Conservation (phyloP, 2,797 vertebrate species). For the Melanotaenia boesemani region DNA sequence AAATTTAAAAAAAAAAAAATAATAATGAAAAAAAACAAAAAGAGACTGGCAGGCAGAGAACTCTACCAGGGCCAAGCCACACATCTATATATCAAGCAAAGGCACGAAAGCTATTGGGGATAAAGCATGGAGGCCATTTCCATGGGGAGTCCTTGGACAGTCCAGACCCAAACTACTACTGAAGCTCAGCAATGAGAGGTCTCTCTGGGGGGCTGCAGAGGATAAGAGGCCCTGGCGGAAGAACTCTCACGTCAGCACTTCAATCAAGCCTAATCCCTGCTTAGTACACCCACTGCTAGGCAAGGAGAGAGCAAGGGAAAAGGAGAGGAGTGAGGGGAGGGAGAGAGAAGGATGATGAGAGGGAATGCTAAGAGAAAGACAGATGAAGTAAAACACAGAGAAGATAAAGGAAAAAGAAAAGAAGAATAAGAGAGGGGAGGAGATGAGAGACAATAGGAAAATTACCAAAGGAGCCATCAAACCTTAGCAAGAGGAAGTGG, state of each 20-base stretch:
- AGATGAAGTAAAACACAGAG: conserved; percentile 57
- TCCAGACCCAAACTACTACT: conserved; percentile 67
- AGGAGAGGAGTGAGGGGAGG: conserved; percentile 21
- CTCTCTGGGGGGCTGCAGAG: conserved; percentile 76
- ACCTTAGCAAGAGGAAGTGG: conserved; percentile 59
- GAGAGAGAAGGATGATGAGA: conserved; percentile 42
- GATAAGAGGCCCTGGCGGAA: conserved; percentile 77
- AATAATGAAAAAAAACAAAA: neutral
- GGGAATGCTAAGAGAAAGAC: conserved; percentile 48
- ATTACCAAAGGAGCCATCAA: conserved; percentile 65
- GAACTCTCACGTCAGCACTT: conserved; percentile 82
- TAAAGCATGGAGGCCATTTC: conserved; percentile 75
- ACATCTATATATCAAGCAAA: conserved; percentile 74
- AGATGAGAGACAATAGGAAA: conserved; percentile 65
- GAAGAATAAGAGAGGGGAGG: conserved; percentile 57
- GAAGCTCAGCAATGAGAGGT: conserved; percentile 75
- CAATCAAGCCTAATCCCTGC: conserved; percentile 84
- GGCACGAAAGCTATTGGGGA: conserved; percentile 71
- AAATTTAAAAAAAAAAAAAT: no score
- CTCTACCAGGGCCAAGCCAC: conserved; percentile 72
- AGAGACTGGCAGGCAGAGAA: conserved; percentile 53
- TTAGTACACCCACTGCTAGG: conserved; percentile 82
- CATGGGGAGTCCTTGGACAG: conserved; percentile 71
- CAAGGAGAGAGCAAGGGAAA: conserved; percentile 55
- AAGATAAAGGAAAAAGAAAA: conserved; percentile 62